Evolutionary conservation across 2,888 invertebrate species (phyloP), one percentile per base, ranked within the genome.

Genomic region (Protonemura montana): DNA sequence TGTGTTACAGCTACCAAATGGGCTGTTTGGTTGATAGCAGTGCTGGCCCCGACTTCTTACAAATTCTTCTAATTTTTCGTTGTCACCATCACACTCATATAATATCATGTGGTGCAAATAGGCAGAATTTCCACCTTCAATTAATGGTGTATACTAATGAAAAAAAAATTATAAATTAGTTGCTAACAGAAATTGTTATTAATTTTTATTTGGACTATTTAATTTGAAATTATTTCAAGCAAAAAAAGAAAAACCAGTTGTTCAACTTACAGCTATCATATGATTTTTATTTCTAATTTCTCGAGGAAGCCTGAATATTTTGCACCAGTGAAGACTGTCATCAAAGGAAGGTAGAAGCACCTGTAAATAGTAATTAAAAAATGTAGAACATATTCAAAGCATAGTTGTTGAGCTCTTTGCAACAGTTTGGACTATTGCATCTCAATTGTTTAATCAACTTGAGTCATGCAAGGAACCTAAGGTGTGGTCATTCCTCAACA

Each of bases 1-100:
- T 87, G 94, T 94, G 90, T 94, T 94, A 91, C 95, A 95, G 88
- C 93, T 93, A 87, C 95, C 95, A 95, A 97, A 96, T 89, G 94
- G 93, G 89, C 93, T 92, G 87, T 93, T 92, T 81, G 93, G 92
- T 88, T 93, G 93, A 90, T 93, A 93, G 90, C 95, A 95, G 88
- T 92, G 93, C 29, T 88, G 88, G 0, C 90, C 90, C 26, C 26
- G 76, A 88, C 92, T 92, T 88, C 93, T 92, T 86, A 94, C 92
- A 89, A 94, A 92, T 89, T 93, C 92, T 89, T 93, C 93, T 88
- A 95, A 92, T 16, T 93, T 93, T 86, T 95, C 90, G 88, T 91
- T 91, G 88, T 93, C 92, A 86, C 94, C 94, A 88, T 94, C 94
- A 91, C 95, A 95, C 90, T 95, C 95, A 91, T 95, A 95, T 82